phyloP scores from a whole-genome alignment of 2,888 invertebrate species.

The Omphaloscelis lunosa region DNA sequence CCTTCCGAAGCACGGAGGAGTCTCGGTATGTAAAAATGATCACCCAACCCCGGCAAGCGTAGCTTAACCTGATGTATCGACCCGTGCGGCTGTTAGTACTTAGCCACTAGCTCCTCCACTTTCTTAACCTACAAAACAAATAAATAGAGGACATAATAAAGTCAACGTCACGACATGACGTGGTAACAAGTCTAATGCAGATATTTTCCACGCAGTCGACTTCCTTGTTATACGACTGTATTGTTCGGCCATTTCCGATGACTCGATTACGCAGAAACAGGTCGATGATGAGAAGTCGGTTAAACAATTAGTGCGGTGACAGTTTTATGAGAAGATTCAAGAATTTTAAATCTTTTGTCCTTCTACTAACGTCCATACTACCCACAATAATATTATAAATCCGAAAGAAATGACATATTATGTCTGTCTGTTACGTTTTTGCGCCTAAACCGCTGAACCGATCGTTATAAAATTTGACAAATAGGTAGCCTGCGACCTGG shows the following conservation, averaged over 20 bases:
- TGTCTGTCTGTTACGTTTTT: too few relatives aligned
- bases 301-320: conserved; percentile 25
- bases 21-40: too few relatives aligned
- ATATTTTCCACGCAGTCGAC: conserved; percentile 57
- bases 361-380: neutral
- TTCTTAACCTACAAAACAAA: neutral
- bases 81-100: too few relatives aligned
- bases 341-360: neutral
- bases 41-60: too few relatives aligned
- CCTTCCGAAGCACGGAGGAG: too few relatives aligned
- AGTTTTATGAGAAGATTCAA: conserved; percentile 19
- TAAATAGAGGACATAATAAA: conserved; percentile 14
- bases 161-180: conserved; percentile 30
- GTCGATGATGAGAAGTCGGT: conserved; percentile 49
- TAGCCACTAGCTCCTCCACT: too few relatives aligned
- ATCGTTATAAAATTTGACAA: too few relatives aligned
- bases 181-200: conserved; percentile 46
- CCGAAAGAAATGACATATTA: too few relatives aligned
- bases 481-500: too few relatives aligned
- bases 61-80: too few relatives aligned
- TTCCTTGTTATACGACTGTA: conserved; percentile 56
- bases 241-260: conserved; percentile 64
- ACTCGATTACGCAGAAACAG: conserved; percentile 55
- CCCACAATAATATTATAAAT: too few relatives aligned
- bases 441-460: too few relatives aligned